Conservation (phyloP, 2,113 vertebrate species). For the Mormoops blainvillei region DNA sequence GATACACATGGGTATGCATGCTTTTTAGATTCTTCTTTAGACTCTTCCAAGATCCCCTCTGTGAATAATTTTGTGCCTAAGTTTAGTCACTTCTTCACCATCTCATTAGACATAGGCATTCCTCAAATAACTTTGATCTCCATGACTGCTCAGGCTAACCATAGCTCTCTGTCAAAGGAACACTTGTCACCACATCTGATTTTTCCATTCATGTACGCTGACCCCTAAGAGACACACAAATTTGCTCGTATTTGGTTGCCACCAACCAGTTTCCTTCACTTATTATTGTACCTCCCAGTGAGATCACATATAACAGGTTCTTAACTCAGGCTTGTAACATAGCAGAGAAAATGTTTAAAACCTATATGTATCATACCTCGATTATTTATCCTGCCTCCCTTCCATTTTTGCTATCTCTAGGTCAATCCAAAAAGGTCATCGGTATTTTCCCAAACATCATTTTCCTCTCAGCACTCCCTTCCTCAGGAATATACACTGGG, state of each 20-base stretch:
- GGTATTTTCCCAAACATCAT: neutral
- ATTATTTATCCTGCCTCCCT: neutral
- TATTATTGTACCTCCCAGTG: neutral
- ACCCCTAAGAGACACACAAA: neutral
- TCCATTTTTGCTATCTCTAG: neutral
- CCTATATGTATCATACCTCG: neutral
- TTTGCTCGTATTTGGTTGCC: neutral
- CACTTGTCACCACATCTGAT: neutral
- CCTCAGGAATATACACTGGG: neutral
- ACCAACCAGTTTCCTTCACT: neutral
- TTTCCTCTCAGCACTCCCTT: neutral
- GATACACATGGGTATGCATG: neutral
- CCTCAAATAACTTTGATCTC: constrained; percentile 1
- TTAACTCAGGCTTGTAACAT: neutral
- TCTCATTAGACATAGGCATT: neutral
- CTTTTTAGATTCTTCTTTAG: neutral
- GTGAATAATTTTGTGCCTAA: neutral
- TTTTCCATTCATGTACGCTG: neutral
- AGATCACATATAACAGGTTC: neutral
- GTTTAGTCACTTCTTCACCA: neutral
- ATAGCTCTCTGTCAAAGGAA: neutral
- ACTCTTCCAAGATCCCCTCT: neutral
- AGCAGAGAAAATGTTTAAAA: neutral
- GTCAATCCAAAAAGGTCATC: neutral
- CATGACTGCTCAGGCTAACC: neutral